phyloP scores from a whole-genome alignment of 2,113 vertebrate species.

The Oreocharis arfaki region DNA sequence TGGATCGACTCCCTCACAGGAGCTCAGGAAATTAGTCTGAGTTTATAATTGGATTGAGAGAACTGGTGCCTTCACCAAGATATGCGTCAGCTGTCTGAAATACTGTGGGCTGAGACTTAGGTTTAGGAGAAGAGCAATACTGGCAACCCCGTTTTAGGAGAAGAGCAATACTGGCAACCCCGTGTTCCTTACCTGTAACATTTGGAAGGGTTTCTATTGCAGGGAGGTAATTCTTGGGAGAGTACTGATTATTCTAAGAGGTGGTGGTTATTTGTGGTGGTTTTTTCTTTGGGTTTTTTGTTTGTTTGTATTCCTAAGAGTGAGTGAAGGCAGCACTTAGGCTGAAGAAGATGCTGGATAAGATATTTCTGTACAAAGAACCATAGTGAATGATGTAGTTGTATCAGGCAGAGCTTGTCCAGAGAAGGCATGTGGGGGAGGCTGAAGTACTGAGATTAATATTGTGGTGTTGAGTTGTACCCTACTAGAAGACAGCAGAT shows the following conservation, averaged over 20 bases:
- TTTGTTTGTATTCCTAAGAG: not conserved
- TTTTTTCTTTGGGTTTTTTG: not conserved
- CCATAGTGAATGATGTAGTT: not conserved
- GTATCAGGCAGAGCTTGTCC: not conserved
- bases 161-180: not conserved
- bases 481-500: not conserved
- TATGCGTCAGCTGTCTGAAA: not conserved
- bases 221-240: not conserved
- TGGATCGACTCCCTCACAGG: not conserved
- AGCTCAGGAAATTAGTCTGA: slow-evolving; percentile 26
- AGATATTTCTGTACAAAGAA: not conserved
- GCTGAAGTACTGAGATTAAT: not conserved
- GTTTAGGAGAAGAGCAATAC: not conserved
- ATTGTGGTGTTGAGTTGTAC: not conserved
- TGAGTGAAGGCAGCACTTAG: not conserved
- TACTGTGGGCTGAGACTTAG: not conserved
- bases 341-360: not conserved
- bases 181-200: not conserved
- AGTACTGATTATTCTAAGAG: not conserved
- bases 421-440: not conserved
- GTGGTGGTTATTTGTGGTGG: not conserved
- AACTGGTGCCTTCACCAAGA: not conserved
- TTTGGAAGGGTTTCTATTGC: not conserved
- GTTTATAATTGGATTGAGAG: slow-evolving; percentile 28
- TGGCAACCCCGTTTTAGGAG: not conserved